phyloP scores from a whole-genome alignment of 2,113 vertebrate species.

The Aegithalos caudatus region DNA sequence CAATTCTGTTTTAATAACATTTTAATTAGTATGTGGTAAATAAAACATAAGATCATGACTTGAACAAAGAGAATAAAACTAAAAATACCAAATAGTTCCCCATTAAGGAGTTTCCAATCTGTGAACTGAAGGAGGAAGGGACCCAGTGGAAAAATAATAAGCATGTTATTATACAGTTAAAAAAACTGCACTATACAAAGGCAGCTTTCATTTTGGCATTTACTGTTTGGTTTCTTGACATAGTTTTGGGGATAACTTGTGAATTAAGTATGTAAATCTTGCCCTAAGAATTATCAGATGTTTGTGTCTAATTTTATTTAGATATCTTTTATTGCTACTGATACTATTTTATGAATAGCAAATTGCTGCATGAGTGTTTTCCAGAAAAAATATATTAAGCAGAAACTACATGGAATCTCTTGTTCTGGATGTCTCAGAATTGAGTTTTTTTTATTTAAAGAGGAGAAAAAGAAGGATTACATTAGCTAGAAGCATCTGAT shows the following conservation, averaged over 20 bases:
- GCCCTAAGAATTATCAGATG: not conserved
- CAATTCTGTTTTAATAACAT: constrained; percentile 19
- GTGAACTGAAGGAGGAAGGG: not conserved
- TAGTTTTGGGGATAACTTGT: not conserved
- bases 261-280: not conserved
- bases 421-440: not conserved
- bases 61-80: not conserved
- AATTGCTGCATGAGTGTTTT: not conserved
- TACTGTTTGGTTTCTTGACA: not conserved
- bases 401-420: not conserved
- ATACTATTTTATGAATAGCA: not conserved
- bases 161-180: not conserved
- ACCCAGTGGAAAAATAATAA: not conserved
- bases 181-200: not conserved
- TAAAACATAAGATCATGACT: not conserved
- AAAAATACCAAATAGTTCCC: not conserved
- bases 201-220: not conserved
- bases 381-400: not conserved
- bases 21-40: constrained; percentile 25
- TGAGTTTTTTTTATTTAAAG: not conserved
- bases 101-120: not conserved
- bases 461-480: not conserved
- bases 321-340: not conserved
- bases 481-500: not conserved
- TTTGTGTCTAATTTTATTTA: not conserved